These are phyloP conservation scores for Neuroterus valhalla DNA, from an alignment of 1,140 invertebrate genomes.

Conservation along the genomic window DNA sequence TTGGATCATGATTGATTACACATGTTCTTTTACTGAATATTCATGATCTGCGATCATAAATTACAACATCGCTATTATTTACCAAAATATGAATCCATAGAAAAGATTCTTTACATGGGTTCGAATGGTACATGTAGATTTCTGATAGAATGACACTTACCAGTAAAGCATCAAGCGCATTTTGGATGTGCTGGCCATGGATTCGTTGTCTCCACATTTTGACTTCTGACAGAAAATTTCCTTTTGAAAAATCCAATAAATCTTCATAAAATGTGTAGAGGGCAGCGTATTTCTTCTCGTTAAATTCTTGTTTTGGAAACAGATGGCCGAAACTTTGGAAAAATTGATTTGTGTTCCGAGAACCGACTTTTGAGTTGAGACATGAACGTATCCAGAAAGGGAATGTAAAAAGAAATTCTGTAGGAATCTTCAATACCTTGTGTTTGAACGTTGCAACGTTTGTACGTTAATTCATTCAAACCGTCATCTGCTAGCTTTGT, in stretches of 20 bases:
- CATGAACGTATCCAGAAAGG: not conserved
- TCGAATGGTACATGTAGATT: no score
- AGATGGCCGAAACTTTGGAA: not conserved
- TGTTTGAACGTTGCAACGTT: not conserved
- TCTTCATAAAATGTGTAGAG: not conserved
- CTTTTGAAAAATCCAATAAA: not conserved
- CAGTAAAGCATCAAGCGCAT: not conserved
- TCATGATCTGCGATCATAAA: no score
- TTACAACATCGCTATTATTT: no score
- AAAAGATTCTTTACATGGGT: no score
- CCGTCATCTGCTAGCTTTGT: not conserved
- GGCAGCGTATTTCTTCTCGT: not conserved
- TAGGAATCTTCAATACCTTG: not conserved
- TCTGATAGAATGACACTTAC: not conserved
- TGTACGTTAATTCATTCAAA: no score
- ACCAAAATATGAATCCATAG: no score
- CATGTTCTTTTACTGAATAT: no score
- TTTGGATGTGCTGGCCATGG: not conserved
- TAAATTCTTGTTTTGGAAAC: not conserved
- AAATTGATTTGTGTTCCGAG: not conserved
- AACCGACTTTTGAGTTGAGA: not conserved
- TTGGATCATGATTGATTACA: no score
- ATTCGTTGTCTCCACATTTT: conserved; percentile 15
- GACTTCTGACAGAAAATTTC: not conserved
- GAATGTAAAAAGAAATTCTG: conserved; percentile 6